phyloP scores from a whole-genome alignment of 2,888 invertebrate genomes.

The Thymelicus acteon region DNA sequence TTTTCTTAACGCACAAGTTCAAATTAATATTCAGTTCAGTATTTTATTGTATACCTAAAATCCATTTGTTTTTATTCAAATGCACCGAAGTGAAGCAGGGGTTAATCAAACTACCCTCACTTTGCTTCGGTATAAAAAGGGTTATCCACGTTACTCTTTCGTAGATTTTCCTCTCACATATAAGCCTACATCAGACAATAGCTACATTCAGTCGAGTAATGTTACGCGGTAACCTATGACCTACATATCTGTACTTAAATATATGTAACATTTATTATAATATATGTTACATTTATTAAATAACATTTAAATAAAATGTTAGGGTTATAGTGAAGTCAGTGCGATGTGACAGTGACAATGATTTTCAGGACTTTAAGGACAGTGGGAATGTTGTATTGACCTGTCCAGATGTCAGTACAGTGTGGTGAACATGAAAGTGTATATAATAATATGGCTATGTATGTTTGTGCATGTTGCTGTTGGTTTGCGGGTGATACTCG shows the following conservation, averaged over 20 bases:
- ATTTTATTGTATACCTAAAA: too few species aligned
- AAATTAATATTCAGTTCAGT: too few species aligned
- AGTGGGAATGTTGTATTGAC: slow-evolving; percentile 38
- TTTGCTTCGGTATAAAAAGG: slow-evolving; percentile 17
- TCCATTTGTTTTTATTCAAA: too few species aligned
- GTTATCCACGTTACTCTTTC: slow-evolving; percentile 61
- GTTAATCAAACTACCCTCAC: neutral
- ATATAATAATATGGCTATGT: slow-evolving; percentile 59
- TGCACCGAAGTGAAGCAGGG: too few species aligned
- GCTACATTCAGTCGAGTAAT: slow-evolving; percentile 75
- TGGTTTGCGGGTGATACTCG: slow-evolving; percentile 73
- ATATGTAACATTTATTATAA: neutral
- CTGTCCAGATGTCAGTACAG: slow-evolving; percentile 54
- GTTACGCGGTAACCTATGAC: slow-evolving; percentile 68
- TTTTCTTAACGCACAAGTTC: too few species aligned
- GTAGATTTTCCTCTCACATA: slow-evolving; percentile 71
- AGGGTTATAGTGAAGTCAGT: slow-evolving; percentile 2
- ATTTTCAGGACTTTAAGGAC: slow-evolving; percentile 27
- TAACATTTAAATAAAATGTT: too few species aligned
- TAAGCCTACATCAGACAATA: slow-evolving; percentile 77
- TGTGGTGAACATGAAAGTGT: slow-evolving; percentile 71
- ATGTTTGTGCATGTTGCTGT: slow-evolving; percentile 56
- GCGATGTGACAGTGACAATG: slow-evolving; percentile 19
- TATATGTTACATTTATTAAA: too few species aligned
- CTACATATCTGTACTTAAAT: slow-evolving; percentile 50